Base-by-base conservation (phyloP, 2,888 invertebrate species). In the Hypomecis punctinalis region DNA sequence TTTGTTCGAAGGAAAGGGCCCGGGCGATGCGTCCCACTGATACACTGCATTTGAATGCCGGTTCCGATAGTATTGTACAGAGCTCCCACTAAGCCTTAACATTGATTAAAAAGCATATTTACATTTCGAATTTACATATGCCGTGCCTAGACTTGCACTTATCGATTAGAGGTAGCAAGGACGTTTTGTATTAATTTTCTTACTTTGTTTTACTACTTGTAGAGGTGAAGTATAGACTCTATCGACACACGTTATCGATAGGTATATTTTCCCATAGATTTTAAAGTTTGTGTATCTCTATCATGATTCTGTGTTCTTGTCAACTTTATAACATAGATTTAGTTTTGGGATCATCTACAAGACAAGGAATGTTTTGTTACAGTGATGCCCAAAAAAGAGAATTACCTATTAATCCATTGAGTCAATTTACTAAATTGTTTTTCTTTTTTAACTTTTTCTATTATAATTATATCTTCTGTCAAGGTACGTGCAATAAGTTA, bases 51-150 rank as follows among this genome's bases (percentile, higher is more conserved):
- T 91, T 89, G 86, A 91, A 91, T 91, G 82, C 80, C 75, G 69
- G 68, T 63, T 76, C 84, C 81, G 91, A 91, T 91, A 90, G 82
- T 86, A 90, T 91, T 91, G 91, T 90, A 76, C 77, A 73, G 77
- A 74, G 76, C 69, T 59, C 74, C 75, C 69, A 75, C 79, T 77
- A 78, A 81, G 78, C 78, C 79, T 81, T 83, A 78, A 86, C 88
- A 87, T 89, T 90, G 91, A 92, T 91, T 92, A 91, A 88, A 86
- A 88, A 84, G 79, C 82, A 81, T 84, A 88, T 90, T 90, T 89
- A 86, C 84, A 89, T 89, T 83, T 66, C 76, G 81, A 74, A 91
- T 92, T 92, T 88, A 84, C 91, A 91, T 91, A 88, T 81, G 83
- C 86, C 90, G 91, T 90, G 91, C 87, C 79, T 84, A 80, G 90